These are phyloP conservation scores for Coptodon bakossiorum DNA, from an alignment of 2,113 vertebrate species.

Conservation along the genomic window DNA sequence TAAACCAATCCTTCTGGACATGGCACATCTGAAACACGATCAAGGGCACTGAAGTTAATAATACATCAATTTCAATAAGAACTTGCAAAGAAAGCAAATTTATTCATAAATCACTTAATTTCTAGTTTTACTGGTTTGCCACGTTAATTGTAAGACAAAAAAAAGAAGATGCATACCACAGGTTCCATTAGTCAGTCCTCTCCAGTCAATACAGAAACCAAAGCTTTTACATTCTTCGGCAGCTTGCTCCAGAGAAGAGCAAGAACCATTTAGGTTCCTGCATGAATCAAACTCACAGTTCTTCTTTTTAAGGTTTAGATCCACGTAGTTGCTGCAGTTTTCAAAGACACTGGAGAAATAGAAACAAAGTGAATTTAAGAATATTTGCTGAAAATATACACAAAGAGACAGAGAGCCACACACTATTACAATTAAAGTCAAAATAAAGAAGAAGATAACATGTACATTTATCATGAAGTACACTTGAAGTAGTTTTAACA, in stretches of 20 bases:
- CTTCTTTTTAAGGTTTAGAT: constrained; percentile 16
- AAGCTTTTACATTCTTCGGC: constrained; percentile 43
- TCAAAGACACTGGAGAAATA: constrained; percentile 47
- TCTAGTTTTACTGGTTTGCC: neutral
- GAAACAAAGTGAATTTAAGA: neutral
- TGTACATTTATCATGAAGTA: neutral
- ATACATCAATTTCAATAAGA: neutral
- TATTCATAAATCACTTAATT: neutral
- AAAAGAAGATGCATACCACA: constrained; percentile 44
- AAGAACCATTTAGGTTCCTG: neutral
- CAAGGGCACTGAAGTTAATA: neutral
- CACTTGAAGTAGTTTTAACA: neutral
- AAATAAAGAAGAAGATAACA: neutral
- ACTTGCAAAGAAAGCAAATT: neutral
- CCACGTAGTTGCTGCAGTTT: constrained; percentile 15
- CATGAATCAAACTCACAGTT: constrained; percentile 57
- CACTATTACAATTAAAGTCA: neutral
- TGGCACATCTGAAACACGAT: constrained; percentile 15
- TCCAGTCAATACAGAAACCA: constrained; percentile 63
- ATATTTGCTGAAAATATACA: fast-evolving
- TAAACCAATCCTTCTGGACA: constrained; percentile 53
- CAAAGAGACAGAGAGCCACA: neutral
- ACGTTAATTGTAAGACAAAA: neutral
- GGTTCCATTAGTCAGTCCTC: constrained; percentile 40
- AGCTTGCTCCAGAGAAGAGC: constrained; percentile 51